phyloP scores from a whole-genome alignment of 37 sponge, comb jelly and placozoan genomes.

The Hexactinellida sp. region DNA sequence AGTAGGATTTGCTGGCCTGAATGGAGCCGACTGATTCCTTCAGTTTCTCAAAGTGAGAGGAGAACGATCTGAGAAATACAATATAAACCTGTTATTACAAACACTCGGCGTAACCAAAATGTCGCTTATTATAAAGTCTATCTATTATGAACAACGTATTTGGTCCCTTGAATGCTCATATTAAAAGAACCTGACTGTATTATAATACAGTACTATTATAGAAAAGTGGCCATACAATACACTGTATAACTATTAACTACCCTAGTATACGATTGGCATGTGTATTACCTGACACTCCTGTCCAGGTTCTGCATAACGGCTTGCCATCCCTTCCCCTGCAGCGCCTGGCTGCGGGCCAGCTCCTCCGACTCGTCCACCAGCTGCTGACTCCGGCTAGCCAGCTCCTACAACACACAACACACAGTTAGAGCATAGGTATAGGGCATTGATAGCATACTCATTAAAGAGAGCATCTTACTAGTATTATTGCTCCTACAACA shows the following conservation, averaged over 20 bases:
- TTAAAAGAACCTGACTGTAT: too few species aligned
- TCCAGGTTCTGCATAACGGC: neutral
- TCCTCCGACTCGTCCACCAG: conserved; percentile 1
- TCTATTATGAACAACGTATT: too few species aligned
- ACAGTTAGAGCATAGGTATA: neutral
- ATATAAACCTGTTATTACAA: neutral
- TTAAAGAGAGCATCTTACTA: too few species aligned
- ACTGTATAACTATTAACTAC: neutral
- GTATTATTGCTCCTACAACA: too few species aligned
- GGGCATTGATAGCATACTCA: too few species aligned
- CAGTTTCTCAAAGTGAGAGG: neutral
- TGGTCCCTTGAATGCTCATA: too few species aligned
- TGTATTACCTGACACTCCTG: neutral
- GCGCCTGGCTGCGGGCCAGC: neutral
- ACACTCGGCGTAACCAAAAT: too few species aligned
- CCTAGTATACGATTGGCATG: too few species aligned
- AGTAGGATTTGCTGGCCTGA: neutral
- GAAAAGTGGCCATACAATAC: too few species aligned
- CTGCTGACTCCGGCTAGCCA: neutral
- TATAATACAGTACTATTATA: too few species aligned
- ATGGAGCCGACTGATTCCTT: neutral
- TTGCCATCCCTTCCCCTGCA: neutral
- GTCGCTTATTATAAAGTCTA: too few species aligned
- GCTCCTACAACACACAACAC: neutral
- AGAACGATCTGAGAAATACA: neutral